Evolutionary conservation across 2,888 invertebrate species (phyloP).

Genomic region (Parelbella ahira): DNA sequence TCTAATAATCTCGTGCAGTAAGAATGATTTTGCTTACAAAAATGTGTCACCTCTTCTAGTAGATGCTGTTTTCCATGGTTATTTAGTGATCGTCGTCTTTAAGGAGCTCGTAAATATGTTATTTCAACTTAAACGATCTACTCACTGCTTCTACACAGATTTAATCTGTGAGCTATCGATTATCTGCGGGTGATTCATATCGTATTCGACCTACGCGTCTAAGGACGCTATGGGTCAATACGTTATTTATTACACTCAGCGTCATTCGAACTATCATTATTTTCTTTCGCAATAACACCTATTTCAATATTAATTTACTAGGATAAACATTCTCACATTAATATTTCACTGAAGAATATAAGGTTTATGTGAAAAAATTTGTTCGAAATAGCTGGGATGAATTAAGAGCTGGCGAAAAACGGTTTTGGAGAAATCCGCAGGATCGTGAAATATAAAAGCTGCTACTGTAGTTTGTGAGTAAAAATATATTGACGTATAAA

Average conservation of each 20-base stretch:
- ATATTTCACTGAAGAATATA: no score
- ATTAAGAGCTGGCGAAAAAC: no score
- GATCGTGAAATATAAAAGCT: no score
- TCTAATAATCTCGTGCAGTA: no score
- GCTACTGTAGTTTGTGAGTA: no score
- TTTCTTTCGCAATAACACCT: slow-evolving; percentile 3
- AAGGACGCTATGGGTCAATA: slow-evolving; percentile 22
- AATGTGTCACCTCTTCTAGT: not conserved
- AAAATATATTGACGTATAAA: no score
- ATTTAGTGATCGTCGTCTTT: slow-evolving; percentile 6
- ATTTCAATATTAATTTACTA: no score
- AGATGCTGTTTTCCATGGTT: not conserved
- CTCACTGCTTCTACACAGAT: slow-evolving; percentile 20
- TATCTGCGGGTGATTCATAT: slow-evolving; percentile 21
- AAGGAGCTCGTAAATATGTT: slow-evolving; percentile 20
- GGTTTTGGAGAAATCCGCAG: no score
- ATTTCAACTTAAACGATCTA: slow-evolving; percentile 22
- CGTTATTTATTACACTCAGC: slow-evolving; percentile 12
- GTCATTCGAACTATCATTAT: slow-evolving; percentile 6
- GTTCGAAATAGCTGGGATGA: no score
- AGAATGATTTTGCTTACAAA: no score
- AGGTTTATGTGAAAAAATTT: no score
- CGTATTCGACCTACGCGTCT: slow-evolving; percentile 19
- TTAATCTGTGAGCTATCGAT: slow-evolving; percentile 21
- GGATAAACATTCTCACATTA: no score